Percentiles rank a stretch among this genome's conserved stretches.
Evolutionary conservation across 2,888 invertebrate species (phyloP).

Genomic region (Plagodis pulveraria): DNA sequence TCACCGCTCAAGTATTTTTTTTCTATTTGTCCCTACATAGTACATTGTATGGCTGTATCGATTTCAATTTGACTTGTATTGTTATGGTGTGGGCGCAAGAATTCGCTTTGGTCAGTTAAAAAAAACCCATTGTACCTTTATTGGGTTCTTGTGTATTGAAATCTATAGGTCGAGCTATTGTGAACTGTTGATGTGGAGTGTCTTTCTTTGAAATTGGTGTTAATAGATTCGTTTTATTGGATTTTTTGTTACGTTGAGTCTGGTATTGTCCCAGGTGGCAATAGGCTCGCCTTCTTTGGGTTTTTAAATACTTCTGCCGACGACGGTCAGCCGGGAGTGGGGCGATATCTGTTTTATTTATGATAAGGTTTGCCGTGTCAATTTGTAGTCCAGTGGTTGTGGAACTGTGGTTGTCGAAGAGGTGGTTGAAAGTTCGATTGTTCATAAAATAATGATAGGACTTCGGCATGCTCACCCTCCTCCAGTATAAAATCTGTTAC

Average conservation of each 20-base stretch:
- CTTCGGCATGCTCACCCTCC: too few relatives aligned
- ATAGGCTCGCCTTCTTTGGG: too few relatives aligned
- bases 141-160: slow-evolving; percentile 5
- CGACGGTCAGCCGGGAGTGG: too few relatives aligned
- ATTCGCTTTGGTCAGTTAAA: slow-evolving; percentile 13
- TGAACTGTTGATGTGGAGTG: slow-evolving; percentile 3
- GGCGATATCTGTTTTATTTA: too few relatives aligned
- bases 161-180: slow-evolving; percentile 8
- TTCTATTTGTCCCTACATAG: slow-evolving; percentile 3
- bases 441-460: too few relatives aligned
- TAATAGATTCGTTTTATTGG: slow-evolving; percentile 12
- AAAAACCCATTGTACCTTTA: slow-evolving; percentile 10
- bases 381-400: too few relatives aligned
- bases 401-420: too few relatives aligned
- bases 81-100: slow-evolving; percentile 17
- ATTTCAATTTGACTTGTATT: slow-evolving; percentile 12
- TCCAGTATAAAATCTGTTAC: too few relatives aligned
- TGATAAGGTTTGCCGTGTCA: too few relatives aligned
- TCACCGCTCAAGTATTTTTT: slow-evolving; percentile 9
- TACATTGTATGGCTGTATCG: slow-evolving; percentile 3
- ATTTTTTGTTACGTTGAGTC: background rate
- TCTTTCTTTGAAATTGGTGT: slow-evolving; percentile 10
- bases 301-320: too few relatives aligned
- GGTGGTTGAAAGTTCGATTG: too few relatives aligned
- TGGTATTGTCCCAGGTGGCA: too few relatives aligned